A percentile compares a stretch with the other conserved stretches of the same genome.
Conservation (phyloP, 2,797 vertebrate genomes). For the Graptemys geographica region DNA sequence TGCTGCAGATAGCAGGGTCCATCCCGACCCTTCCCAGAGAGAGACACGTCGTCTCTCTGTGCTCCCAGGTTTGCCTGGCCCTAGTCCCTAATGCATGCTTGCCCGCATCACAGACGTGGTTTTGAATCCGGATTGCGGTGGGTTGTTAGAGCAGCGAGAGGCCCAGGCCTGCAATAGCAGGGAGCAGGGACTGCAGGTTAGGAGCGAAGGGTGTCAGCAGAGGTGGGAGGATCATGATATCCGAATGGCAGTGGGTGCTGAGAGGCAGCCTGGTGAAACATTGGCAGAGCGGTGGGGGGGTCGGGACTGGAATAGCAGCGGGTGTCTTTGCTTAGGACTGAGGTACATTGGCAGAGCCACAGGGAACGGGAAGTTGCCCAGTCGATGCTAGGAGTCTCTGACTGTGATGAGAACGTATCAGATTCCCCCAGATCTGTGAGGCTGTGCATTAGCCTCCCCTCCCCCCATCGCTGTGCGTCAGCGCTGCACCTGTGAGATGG, state of each 20-base stretch:
- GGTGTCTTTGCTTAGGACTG: too few relatives aligned
- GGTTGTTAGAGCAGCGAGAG: neutral
- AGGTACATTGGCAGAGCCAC: too few relatives aligned
- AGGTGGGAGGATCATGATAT: neutral
- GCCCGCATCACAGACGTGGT: neutral
- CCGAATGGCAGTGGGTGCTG: neutral
- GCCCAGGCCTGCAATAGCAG: neutral
- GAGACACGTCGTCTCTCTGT: neutral
- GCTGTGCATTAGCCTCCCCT: too few relatives aligned
- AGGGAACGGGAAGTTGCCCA: too few relatives aligned
- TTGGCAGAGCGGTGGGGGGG: neutral
- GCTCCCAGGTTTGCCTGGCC: neutral
- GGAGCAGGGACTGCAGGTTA: neutral
- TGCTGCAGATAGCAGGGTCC: neutral
- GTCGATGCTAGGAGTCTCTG: too few relatives aligned
- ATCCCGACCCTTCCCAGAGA: neutral
- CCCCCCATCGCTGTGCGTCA: neutral
- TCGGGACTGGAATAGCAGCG: neutral
- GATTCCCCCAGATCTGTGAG: too few relatives aligned
- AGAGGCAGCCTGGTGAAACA: neutral
- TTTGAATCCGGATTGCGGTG: neutral
- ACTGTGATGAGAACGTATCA: too few relatives aligned
- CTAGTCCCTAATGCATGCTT: neutral
- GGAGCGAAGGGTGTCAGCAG: neutral
- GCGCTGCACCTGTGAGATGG: neutral